phyloP scores from a whole-genome alignment of 2,113 vertebrate genomes.

The Cryptomyrus ogoouensis region DNA sequence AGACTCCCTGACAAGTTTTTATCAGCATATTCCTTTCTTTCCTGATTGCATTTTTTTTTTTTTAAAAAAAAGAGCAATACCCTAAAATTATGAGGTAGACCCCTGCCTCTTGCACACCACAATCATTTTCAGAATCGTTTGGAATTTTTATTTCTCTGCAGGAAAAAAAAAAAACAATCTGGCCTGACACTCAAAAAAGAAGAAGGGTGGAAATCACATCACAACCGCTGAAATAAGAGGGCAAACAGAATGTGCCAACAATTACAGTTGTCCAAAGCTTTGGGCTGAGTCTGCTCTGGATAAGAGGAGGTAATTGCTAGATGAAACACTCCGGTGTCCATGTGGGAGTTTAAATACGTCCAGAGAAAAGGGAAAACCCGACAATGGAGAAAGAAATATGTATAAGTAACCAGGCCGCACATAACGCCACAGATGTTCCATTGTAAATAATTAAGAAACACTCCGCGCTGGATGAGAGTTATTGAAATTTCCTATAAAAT shows the following conservation, averaged over 20 bases:
- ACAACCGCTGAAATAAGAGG: constrained; percentile 22
- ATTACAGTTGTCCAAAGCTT: constrained; percentile 27
- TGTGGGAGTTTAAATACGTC: neutral
- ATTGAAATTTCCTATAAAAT: neutral
- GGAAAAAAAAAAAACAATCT: neutral
- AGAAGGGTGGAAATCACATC: neutral
- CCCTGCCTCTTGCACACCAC: neutral
- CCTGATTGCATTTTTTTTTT: too few relatives aligned
- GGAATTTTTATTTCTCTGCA: neutral
- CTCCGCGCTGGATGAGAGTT: neutral
- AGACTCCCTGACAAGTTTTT: neutral
- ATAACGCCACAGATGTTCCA: neutral
- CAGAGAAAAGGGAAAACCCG: neutral
- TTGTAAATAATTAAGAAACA: neutral
- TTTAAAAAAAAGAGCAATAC: neutral
- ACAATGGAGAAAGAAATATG: constrained; percentile 10
- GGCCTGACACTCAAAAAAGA: neutral
- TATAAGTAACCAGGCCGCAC: neutral
- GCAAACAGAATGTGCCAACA: constrained; percentile 30
- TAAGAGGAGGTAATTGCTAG: constrained; percentile 25
- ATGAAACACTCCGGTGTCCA: constrained; percentile 16
- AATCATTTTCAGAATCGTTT: neutral
- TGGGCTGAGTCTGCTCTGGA: constrained; percentile 14
- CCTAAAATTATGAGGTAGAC: neutral
- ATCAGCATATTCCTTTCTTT: neutral